Evolutionary conservation across 2,113 vertebrate species (phyloP).

Genomic region (Opisthocomus hoazin): DNA sequence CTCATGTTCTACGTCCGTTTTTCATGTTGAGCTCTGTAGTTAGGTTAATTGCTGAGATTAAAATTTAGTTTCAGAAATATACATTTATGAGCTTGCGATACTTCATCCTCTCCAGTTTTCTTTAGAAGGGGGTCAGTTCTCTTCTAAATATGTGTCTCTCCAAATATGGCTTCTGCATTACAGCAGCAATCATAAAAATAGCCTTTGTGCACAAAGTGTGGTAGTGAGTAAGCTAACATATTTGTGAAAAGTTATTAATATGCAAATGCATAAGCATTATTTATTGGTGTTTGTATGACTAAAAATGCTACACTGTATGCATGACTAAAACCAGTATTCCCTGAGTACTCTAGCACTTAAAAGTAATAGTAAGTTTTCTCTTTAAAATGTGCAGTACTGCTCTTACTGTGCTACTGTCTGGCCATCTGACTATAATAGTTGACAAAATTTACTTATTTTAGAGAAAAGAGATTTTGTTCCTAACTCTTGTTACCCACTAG

Average conservation of each 20-base stretch:
- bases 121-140: background rate
- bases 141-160: background rate
- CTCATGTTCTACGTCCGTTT: background rate
- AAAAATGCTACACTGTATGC: background rate
- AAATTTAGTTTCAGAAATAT: background rate
- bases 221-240: background rate
- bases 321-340: background rate
- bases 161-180: background rate
- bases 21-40: background rate
- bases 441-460: background rate
- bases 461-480: background rate
- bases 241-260: background rate
- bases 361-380: background rate
- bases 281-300: background rate
- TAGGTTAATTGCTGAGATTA: background rate
- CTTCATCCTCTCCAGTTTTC: background rate
- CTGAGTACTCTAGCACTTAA: background rate
- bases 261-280: background rate
- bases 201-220: background rate
- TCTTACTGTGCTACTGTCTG: background rate
- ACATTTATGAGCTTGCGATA: background rate
- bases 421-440: background rate
- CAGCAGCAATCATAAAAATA: background rate
- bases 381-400: background rate
- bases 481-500: background rate